Conservation (phyloP, 2,888 invertebrate species). For the Megaustenia siamemsis region DNA sequence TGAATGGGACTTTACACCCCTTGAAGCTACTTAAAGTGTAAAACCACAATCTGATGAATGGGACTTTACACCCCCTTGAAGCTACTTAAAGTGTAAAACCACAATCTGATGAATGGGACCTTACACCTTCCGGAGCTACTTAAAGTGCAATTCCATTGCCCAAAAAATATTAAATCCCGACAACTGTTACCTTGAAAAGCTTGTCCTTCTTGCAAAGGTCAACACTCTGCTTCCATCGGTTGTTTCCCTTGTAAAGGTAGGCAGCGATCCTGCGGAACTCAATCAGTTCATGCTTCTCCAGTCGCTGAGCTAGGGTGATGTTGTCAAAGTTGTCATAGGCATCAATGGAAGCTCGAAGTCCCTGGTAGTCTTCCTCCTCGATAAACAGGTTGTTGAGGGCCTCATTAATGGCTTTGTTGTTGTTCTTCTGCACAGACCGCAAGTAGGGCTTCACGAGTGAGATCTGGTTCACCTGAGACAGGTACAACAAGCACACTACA, state of each 20-base stretch:
- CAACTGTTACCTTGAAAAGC: constrained; percentile 87
- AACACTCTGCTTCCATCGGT: constrained; percentile 99
- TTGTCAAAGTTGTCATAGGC: constrained; percentile 99
- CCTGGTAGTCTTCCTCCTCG: constrained; percentile 93
- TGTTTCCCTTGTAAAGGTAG: constrained; percentile 99
- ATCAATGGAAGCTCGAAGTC: constrained; percentile 97
- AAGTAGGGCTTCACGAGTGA: constrained; percentile 98
- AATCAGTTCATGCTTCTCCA: constrained; percentile 98
- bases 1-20: too few relatives aligned
- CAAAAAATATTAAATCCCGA: background rate
- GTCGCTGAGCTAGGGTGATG: constrained; percentile 96
- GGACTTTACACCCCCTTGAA: too few relatives aligned
- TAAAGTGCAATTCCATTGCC: too few relatives aligned
- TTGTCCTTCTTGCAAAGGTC: constrained; percentile 99
- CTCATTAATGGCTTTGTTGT: constrained; percentile 99
- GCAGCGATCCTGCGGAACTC: constrained; percentile 99
- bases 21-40: too few relatives aligned
- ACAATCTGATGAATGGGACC: too few relatives aligned
- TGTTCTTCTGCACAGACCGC: constrained; percentile 97
- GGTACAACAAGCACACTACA: too few relatives aligned
- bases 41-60: too few relatives aligned
- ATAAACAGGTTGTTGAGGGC: constrained; percentile 97
- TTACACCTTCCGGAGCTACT: too few relatives aligned
- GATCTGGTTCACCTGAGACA: constrained; percentile 85
- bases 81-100: too few relatives aligned